Evolutionary conservation across 2,797 vertebrate species (phyloP).

Genomic region (Sebastes ruberrimus): DNA sequence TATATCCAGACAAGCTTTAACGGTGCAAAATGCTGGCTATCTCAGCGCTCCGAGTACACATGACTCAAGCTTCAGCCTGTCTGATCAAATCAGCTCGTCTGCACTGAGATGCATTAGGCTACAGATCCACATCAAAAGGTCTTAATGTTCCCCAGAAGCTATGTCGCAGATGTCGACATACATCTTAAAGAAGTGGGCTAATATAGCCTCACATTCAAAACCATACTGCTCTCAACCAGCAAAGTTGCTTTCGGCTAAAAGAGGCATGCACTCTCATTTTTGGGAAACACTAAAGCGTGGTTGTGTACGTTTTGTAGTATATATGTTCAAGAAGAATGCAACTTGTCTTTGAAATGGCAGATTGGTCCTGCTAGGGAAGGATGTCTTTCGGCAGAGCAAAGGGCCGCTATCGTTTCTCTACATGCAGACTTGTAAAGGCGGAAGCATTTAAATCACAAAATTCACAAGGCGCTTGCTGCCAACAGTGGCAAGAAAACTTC

Average conservation of each 20-base stretch:
- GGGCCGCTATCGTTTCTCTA: background rate
- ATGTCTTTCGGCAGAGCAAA: slow-evolving; percentile 27
- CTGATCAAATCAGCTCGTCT: slow-evolving; percentile 59
- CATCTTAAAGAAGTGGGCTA: slow-evolving; percentile 50
- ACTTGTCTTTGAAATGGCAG: slow-evolving; percentile 27
- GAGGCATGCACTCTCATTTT: slow-evolving; percentile 5
- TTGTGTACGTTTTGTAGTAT: slow-evolving; percentile 10
- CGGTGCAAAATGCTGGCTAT: slow-evolving; percentile 24
- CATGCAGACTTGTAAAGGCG: background rate
- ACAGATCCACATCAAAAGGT: slow-evolving; percentile 69
- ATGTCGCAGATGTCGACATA: slow-evolving; percentile 37
- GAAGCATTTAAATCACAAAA: background rate
- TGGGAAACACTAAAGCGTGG: slow-evolving; percentile 5
- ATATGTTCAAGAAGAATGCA: slow-evolving; percentile 31
- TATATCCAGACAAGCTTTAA: slow-evolving; percentile 24
- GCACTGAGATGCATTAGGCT: slow-evolving; percentile 61
- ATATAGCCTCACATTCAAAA: slow-evolving; percentile 34
- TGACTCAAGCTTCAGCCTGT: slow-evolving; percentile 55
- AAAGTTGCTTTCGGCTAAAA: slow-evolving; percentile 27
- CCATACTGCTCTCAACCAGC: slow-evolving; percentile 14
- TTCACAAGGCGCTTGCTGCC: background rate
- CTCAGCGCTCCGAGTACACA: slow-evolving; percentile 15
- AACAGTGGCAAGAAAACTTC: background rate
- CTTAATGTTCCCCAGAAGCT: slow-evolving; percentile 67
- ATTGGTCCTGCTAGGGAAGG: slow-evolving; percentile 27